These are phyloP conservation scores for Atractosteus spatula DNA, from an alignment of 2,113 vertebrate species.

Conservation along the genomic window DNA sequence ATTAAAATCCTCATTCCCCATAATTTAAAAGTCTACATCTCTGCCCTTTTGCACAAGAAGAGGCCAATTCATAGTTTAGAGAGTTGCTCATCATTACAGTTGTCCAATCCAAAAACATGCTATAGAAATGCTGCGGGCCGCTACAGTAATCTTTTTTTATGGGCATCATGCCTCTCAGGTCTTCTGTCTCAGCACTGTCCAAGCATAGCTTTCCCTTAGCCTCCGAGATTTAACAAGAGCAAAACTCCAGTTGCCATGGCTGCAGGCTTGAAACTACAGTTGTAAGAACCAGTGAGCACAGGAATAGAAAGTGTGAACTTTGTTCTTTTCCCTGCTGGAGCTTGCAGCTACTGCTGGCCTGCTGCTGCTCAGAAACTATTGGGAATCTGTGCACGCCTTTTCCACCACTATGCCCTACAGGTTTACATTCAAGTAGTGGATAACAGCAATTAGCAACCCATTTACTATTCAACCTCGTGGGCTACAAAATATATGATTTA, in stretches of 20 bases:
- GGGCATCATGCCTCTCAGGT: too few species aligned
- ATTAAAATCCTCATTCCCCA: too few species aligned
- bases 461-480: not conserved
- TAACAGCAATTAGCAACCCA: not conserved
- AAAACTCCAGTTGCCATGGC: slow-evolving; percentile 3
- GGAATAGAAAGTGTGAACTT: not conserved
- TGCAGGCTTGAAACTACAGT: not conserved
- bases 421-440: not conserved
- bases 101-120: too few species aligned
- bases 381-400: not conserved
- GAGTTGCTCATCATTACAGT: too few species aligned
- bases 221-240: not conserved
- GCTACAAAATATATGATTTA: too few species aligned
- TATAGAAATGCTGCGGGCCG: too few species aligned
- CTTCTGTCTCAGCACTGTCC: not conserved
- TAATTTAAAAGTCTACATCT: too few species aligned
- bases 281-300: not conserved
- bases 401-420: not conserved
- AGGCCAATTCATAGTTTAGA: too few species aligned
- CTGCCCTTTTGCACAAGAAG: too few species aligned
- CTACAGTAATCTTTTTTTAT: too few species aligned
- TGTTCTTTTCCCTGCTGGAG: too few species aligned
- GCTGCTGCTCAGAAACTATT: not conserved
- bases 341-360: not conserved
- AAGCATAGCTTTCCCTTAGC: not conserved